These are phyloP conservation scores for Hydrozoanthus tunicans DNA, from an alignment of 64 coral and sea anemone species.

Conservation along the genomic window DNA sequence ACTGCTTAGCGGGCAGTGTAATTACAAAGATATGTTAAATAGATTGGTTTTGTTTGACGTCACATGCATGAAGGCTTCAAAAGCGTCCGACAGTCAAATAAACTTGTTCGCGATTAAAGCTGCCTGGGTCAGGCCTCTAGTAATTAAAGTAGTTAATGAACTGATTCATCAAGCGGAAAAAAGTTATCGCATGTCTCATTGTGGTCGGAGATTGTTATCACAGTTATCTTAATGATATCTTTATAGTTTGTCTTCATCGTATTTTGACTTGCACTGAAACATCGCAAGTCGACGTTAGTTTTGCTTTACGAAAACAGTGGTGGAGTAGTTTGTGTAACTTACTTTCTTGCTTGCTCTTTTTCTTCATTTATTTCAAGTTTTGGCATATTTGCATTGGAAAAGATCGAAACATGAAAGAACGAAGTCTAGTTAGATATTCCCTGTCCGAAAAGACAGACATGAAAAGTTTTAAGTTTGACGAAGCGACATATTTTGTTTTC, in stretches of 20 bases:
- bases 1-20: slow-evolving; percentile 45
- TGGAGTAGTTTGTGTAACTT: too few species aligned
- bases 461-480: too few species aligned
- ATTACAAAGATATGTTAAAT: slow-evolving; percentile 56
- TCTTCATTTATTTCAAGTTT: not conserved
- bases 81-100: slow-evolving; percentile 51
- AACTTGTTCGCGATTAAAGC: slow-evolving; percentile 52
- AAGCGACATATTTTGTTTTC: too few species aligned
- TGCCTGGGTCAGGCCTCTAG: slow-evolving; percentile 14
- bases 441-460: too few species aligned
- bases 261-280: not conserved
- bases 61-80: slow-evolving; percentile 56
- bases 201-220: slow-evolving; percentile 22
- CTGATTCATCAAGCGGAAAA: slow-evolving; percentile 57
- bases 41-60: slow-evolving; percentile 58
- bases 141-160: slow-evolving; percentile 65
- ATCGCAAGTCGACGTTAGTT: not conserved
- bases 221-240: slow-evolving; percentile 40
- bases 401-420: too few species aligned
- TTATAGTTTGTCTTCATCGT: not conserved
- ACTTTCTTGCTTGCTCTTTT: not conserved
- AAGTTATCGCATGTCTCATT: not conserved
- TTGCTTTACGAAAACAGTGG: not conserved
- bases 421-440: too few species aligned
- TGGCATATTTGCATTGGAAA: not conserved